Conservation (phyloP, 2,797 vertebrate genomes). For the Fundulus diaphanus region DNA sequence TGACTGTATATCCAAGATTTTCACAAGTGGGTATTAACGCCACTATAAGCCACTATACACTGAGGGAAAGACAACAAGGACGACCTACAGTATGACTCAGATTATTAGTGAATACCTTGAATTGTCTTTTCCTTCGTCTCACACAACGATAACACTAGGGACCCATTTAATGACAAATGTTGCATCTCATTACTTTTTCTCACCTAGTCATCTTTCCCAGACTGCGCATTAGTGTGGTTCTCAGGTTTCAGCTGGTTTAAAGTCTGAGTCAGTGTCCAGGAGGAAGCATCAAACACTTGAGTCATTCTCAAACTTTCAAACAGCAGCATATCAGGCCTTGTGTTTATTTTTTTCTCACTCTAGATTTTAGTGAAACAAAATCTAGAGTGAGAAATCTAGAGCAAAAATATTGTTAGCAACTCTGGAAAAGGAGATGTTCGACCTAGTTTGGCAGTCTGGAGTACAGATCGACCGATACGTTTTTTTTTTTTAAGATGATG, state of each 20-base stretch:
- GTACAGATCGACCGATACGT: too few relatives aligned
- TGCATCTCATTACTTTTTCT: slow-evolving; percentile 43
- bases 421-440: too few relatives aligned
- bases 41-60: slow-evolving; percentile 11
- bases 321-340: background rate
- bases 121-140: slow-evolving; percentile 15
- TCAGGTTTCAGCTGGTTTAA: slow-evolving; percentile 18
- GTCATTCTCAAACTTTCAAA: slow-evolving; percentile 18
- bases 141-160: slow-evolving; percentile 30
- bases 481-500: too few relatives aligned
- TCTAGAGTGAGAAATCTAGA: too few relatives aligned
- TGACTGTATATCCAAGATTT: slow-evolving; percentile 3
- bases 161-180: slow-evolving; percentile 27
- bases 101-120: slow-evolving; percentile 10
- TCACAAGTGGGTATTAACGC: slow-evolving; percentile 8
- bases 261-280: background rate
- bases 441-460: too few relatives aligned
- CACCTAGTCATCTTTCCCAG: slow-evolving; percentile 38
- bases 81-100: slow-evolving; percentile 44
- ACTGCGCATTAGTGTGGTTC: slow-evolving; percentile 11
- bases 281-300: background rate
- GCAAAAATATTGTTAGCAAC: too few relatives aligned
- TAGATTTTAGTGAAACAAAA: too few relatives aligned
- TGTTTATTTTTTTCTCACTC: background rate
- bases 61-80: background rate